phyloP scores from a whole-genome alignment of 2,888 invertebrate species.

The Vandiemenella viatica region DNA sequence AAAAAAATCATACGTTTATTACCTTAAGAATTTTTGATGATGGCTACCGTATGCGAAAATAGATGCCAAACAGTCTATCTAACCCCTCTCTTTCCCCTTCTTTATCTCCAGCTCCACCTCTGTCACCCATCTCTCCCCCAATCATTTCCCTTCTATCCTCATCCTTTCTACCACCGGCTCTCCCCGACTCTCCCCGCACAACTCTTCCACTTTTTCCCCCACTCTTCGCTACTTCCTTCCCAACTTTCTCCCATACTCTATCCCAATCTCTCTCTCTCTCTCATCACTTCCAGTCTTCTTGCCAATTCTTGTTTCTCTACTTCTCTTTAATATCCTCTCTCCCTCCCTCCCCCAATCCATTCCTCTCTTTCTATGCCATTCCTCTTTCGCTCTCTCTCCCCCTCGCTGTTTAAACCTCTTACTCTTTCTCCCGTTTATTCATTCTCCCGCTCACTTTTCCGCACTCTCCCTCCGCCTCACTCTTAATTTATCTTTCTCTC shows the following conservation, averaged over 20 bases:
- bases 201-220: neutral
- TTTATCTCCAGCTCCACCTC: neutral
- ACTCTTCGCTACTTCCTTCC: neutral
- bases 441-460: too few species aligned
- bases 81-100: neutral
- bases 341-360: neutral
- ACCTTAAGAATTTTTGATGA: too few species aligned
- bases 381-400: neutral
- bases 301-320: neutral
- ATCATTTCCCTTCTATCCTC: neutral
- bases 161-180: neutral
- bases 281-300: neutral
- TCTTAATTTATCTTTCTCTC: too few species aligned
- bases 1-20: too few species aligned
- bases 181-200: neutral
- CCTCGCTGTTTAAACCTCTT: neutral
- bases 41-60: too few species aligned
- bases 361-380: neutral
- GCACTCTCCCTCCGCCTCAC: too few species aligned
- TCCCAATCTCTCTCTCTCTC: neutral
- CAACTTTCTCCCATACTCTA: neutral
- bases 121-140: neutral
- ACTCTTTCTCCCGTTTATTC: neutral
- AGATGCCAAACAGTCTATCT: too few species aligned
- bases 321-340: too few species aligned